Conservation (phyloP, 2,113 vertebrate species). For the Neolamprologus tretocephalus region DNA sequence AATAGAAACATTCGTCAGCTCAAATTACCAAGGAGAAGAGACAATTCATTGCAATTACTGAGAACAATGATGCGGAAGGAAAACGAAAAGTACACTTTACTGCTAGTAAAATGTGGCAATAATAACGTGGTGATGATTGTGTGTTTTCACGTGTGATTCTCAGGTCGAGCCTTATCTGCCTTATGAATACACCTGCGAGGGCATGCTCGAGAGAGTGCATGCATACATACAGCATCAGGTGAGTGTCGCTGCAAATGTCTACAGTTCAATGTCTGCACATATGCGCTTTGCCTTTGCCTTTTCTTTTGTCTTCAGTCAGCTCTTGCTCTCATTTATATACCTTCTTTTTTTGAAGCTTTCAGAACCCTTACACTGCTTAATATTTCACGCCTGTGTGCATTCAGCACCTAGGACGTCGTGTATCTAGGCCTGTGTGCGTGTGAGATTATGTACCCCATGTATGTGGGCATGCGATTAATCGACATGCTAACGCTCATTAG, state of each 20-base stretch:
- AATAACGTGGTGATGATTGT: not conserved
- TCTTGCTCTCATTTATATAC: not conserved
- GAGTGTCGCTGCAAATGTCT: not conserved
- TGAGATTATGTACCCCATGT: not conserved
- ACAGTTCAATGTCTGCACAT: not conserved
- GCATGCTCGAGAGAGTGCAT: slow-evolving; percentile 93
- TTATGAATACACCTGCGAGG: slow-evolving; percentile 93
- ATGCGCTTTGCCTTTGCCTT: not conserved
- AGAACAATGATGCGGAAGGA: slow-evolving; percentile 10
- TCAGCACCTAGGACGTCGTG: not conserved
- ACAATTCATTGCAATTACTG: slow-evolving; percentile 15
- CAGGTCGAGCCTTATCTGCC: slow-evolving; percentile 94
- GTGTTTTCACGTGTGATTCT: not conserved
- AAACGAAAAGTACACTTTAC: not conserved
- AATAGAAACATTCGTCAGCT: slow-evolving; percentile 31
- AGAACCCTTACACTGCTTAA: not conserved
- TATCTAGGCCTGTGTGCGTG: not conserved
- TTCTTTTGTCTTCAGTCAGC: not conserved
- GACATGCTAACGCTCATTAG: slow-evolving; percentile 23
- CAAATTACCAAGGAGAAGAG: slow-evolving; percentile 25
- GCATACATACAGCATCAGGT: slow-evolving; percentile 97
- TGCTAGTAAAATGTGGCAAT: not conserved
- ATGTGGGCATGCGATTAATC: slow-evolving; percentile 12
- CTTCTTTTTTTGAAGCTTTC: not conserved
- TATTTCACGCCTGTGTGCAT: slow-evolving; percentile 5